Conservation (phyloP, 2,113 vertebrate species). For the Phylloscopus trochiloides region DNA sequence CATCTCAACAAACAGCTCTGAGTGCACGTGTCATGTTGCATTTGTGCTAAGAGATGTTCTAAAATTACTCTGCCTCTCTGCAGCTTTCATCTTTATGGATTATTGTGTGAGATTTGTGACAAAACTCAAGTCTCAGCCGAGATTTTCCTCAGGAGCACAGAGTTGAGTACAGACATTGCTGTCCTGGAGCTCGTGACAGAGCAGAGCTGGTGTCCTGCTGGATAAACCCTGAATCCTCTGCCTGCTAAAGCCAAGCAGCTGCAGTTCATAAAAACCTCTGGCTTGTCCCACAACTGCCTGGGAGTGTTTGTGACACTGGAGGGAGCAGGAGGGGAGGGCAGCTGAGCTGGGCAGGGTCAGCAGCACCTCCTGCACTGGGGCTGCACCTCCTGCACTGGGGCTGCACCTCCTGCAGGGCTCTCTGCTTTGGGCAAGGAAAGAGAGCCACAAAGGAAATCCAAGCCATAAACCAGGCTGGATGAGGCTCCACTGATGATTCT, state of each 20-base stretch:
- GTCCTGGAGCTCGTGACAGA: background rate
- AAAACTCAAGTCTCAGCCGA: background rate
- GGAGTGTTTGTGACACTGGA: background rate
- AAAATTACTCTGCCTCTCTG: background rate
- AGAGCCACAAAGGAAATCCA: background rate
- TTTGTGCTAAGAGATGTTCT: background rate
- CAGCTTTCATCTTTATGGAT: background rate
- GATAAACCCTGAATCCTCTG: background rate
- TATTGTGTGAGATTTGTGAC: background rate
- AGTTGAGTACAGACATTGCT: background rate
- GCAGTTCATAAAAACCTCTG: background rate
- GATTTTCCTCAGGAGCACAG: background rate
- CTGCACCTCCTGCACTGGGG: background rate
- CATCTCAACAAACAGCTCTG: background rate
- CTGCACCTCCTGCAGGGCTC: background rate
- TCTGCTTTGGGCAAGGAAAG: background rate
- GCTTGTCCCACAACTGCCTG: background rate
- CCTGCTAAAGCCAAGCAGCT: background rate
- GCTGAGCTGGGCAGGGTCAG: background rate
- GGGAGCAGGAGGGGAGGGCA: background rate
- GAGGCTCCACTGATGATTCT: rapidly evolving
- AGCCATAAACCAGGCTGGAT: background rate
- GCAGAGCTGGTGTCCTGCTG: background rate
- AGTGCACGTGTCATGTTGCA: background rate
- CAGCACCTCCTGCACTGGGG: background rate